These are phyloP conservation scores for Setophaga petechia DNA, from an alignment of 2,113 vertebrate genomes.

Conservation along the genomic window DNA sequence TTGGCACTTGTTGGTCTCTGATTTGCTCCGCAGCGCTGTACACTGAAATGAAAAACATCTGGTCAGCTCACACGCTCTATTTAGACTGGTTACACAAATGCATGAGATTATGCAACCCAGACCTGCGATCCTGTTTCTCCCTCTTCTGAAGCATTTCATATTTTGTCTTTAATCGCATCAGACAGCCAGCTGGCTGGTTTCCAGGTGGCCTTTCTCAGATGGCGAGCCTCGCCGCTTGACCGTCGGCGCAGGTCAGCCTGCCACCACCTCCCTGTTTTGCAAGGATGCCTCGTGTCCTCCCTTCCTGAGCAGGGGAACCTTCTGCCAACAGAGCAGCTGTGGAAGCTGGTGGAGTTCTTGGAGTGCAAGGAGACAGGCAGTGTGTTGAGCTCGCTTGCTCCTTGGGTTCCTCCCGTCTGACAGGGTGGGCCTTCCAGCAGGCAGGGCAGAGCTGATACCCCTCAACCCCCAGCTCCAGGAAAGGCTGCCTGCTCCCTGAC, in stretches of 20 bases:
- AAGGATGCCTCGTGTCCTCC: not conserved
- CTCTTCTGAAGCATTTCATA: slow-evolving; percentile 41
- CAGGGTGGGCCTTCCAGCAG: not conserved
- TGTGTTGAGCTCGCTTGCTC: accelerated
- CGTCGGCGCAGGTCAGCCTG: not conserved
- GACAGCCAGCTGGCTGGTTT: slow-evolving; percentile 12
- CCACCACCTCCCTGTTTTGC: not conserved
- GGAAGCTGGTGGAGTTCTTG: not conserved
- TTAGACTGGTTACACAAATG: slow-evolving; percentile 66
- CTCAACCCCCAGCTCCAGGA: not conserved
- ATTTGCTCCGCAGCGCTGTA: slow-evolving; percentile 20
- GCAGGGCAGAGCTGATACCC: not conserved
- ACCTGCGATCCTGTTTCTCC: slow-evolving; percentile 15
- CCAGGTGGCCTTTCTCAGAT: slow-evolving; percentile 5
- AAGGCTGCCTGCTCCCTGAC: not conserved
- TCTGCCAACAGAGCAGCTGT: not conserved
- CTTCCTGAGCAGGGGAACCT: not conserved
- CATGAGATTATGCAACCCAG: slow-evolving; percentile 57
- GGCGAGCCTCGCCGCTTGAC: not conserved
- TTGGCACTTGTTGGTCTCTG: slow-evolving; percentile 46
- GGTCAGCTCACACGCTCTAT: slow-evolving; percentile 29
- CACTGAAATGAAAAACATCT: slow-evolving; percentile 74
- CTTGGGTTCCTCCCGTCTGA: not conserved
- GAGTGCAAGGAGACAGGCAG: not conserved
- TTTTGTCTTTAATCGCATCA: slow-evolving; percentile 48